phyloP scores from a whole-genome alignment of 2,888 invertebrate genomes.

The Drosophila pseudotakahashii region DNA sequence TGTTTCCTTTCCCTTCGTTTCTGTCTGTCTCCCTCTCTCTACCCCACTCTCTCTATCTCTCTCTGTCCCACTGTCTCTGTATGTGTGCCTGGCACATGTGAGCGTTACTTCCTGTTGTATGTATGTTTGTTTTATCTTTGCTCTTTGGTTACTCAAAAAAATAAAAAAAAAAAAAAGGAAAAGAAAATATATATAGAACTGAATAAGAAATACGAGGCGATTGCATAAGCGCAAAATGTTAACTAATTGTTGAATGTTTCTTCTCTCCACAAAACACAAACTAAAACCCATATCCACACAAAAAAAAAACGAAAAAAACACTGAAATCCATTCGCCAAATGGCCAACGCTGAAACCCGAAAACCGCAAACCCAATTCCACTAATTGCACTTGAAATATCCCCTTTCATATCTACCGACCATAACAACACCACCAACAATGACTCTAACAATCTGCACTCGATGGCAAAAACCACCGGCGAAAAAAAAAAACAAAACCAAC shows the following conservation, averaged over 20 bases:
- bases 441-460: constrained; percentile 40
- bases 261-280: constrained; percentile 49
- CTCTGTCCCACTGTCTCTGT: not conserved
- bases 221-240: constrained; percentile 48
- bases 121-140: constrained; percentile 49
- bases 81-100: constrained; percentile 25
- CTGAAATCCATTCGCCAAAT: constrained; percentile 47
- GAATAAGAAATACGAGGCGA: constrained; percentile 22
- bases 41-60: constrained; percentile 3
- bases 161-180: constrained; percentile 1
- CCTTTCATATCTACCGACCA: constrained; percentile 63
- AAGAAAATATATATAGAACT: constrained; percentile 27
- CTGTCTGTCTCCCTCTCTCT: constrained; percentile 13
- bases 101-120: constrained; percentile 22
- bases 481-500: constrained; percentile 43
- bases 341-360: constrained; percentile 47
- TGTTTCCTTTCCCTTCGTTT: constrained; percentile 26
- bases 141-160: constrained; percentile 47
- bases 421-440: constrained; percentile 44
- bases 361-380: constrained; percentile 75
- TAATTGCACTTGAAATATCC: constrained; percentile 82
- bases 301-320: constrained; percentile 34
- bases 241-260: constrained; percentile 68
- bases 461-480: constrained; percentile 52
- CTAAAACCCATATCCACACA: constrained; percentile 33